Conservation (phyloP, 2,888 invertebrate species). For the Papilio elwesi region DNA sequence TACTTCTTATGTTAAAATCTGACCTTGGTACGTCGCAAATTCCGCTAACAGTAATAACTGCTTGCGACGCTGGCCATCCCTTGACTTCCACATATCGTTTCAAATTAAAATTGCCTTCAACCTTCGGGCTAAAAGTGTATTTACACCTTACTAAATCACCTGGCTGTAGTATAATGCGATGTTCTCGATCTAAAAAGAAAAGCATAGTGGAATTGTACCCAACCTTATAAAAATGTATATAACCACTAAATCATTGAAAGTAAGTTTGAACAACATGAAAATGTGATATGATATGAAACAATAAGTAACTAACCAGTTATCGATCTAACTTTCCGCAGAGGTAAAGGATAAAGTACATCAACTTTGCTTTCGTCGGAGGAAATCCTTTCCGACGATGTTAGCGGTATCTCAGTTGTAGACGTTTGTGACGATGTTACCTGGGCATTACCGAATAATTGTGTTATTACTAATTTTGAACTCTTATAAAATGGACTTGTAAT, state of each 20-base stretch:
- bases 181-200: conserved; percentile 53
- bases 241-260: background rate
- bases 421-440: conserved; percentile 72
- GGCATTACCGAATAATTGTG: conserved; percentile 1
- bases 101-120: conserved; percentile 69
- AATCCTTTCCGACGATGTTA: conserved; percentile 54
- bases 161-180: conserved; percentile 66
- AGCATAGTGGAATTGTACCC: background rate
- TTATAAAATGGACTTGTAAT: background rate
- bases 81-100: conserved; percentile 75
- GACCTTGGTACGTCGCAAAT: conserved; percentile 78
- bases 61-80: conserved; percentile 77
- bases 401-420: conserved; percentile 70
- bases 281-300: conserved; percentile 10
- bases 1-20: background rate
- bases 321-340: conserved; percentile 62
- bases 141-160: conserved; percentile 76
- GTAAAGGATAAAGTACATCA: conserved; percentile 57
- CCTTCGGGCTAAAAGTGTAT: conserved; percentile 72
- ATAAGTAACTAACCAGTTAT: conserved; percentile 49
- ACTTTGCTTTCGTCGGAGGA: conserved; percentile 51
- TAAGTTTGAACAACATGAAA: background rate
- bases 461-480: background rate
- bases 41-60: conserved; percentile 65
- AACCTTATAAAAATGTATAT: background rate